Evolutionary conservation across 1,140 invertebrate genomes (phyloP).

Genomic region (Bombus consobrinus): DNA sequence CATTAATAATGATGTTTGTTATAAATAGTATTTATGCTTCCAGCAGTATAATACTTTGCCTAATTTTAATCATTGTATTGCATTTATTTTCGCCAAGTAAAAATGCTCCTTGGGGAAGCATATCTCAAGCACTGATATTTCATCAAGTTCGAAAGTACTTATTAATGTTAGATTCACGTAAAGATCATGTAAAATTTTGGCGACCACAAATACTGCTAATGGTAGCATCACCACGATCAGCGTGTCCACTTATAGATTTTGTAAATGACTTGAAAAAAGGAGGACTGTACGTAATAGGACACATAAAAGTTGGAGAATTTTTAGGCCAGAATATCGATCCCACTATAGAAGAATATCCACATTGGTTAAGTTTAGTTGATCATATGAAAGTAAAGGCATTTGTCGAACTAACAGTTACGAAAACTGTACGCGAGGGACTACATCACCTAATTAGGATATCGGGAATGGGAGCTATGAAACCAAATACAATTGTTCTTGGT

Average conservation of each 20-base stretch:
- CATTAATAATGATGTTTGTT: conserved; percentile 97
- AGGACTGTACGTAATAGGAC: conserved; percentile 96
- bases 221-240: conserved; percentile 94
- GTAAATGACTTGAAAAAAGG: conserved; percentile 99
- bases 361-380: conserved; percentile 95
- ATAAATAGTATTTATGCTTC: conserved; percentile 96
- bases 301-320: conserved; percentile 91
- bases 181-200: conserved; percentile 99
- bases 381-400: conserved; percentile 98
- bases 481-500: conserved; percentile 96
- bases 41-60: conserved; percentile 93
- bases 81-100: conserved; percentile 96
- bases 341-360: conserved; percentile 89
- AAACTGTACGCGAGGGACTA: conserved; percentile 93
- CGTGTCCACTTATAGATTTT: conserved; percentile 96
- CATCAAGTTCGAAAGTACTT: conserved; percentile 99
- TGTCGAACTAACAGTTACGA: conserved; percentile 95
- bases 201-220: conserved; percentile 97
- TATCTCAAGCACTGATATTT: conserved; percentile 99
- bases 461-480: conserved; percentile 99
- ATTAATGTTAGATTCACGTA: conserved; percentile 95
- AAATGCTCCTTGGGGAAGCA: conserved; percentile 96
- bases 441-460: conserved; percentile 96
- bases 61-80: conserved; percentile 92
- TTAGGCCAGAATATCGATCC: conserved; percentile 86